These are phyloP conservation scores for Mythimna impura DNA, from an alignment of 2,888 invertebrate species.

Conservation along the genomic window DNA sequence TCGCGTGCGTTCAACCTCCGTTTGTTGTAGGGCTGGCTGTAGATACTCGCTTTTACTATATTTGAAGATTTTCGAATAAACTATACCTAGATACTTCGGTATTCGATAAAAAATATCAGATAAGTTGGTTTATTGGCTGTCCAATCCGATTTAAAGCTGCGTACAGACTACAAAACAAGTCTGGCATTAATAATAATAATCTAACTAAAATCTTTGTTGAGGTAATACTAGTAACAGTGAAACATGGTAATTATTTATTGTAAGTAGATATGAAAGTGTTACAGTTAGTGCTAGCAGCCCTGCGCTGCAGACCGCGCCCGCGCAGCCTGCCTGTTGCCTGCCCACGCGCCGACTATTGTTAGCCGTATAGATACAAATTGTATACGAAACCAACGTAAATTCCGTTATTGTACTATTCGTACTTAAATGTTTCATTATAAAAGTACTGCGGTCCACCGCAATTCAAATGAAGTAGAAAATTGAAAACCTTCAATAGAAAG, in stretches of 20 bases:
- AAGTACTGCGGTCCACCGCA: conserved; percentile 37
- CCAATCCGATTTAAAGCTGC: not conserved
- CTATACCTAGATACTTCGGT: not conserved
- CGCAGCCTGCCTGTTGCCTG: conserved; percentile 63
- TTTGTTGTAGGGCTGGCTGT: conserved; percentile 61
- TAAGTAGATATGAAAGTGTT: conserved; percentile 28
- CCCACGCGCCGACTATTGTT: conserved; percentile 74
- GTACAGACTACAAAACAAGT: not conserved
- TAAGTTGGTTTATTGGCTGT: not conserved
- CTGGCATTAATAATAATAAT: not conserved
- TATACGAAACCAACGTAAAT: conserved; percentile 55
- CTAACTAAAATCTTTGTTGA: not conserved
- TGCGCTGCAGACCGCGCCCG: conserved; percentile 68
- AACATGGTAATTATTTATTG: conserved; percentile 20
- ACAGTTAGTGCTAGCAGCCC: conserved; percentile 64
- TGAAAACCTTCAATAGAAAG: conserved; percentile 23
- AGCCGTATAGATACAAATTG: conserved; percentile 67
- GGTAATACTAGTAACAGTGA: not conserved
- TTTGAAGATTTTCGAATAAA: conserved; percentile 2
- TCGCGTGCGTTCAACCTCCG: conserved; percentile 83
- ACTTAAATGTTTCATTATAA: conserved; percentile 33
- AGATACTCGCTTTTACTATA: not conserved
- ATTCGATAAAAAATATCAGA: not conserved
- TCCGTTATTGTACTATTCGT: conserved; percentile 57
- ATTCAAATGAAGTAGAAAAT: conserved; percentile 36